phyloP scores from a whole-genome alignment of 2,888 invertebrate genomes.

The Aromia moschata region DNA sequence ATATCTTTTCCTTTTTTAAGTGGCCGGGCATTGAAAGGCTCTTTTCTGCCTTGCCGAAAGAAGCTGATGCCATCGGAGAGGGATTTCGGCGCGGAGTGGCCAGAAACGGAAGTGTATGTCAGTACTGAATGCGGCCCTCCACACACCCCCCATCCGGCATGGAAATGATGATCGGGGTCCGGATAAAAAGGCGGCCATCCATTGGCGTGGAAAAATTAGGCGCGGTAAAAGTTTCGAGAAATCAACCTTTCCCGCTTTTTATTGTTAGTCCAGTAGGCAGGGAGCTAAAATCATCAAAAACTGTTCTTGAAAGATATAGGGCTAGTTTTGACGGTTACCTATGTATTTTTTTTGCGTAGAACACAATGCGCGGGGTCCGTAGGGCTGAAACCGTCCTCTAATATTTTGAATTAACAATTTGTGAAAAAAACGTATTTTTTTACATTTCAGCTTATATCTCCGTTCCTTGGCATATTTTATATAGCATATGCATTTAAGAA shows the following conservation, averaged over 20 bases:
- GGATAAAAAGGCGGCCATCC: conserved; percentile 32
- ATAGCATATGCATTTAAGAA: too few relatives aligned
- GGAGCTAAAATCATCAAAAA: too few relatives aligned
- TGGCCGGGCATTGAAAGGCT: conserved; percentile 22
- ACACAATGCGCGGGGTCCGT: too few relatives aligned
- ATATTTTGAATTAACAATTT: too few relatives aligned
- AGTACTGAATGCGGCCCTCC: conserved; percentile 23
- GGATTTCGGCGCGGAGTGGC: conserved; percentile 19
- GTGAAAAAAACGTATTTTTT: too few relatives aligned
- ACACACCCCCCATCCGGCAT: conserved; percentile 27
- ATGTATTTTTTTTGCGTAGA: too few relatives aligned
- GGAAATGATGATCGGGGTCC: conserved; percentile 36
- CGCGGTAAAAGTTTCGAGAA: background rate
- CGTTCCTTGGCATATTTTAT: too few relatives aligned
- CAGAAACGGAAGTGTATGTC: conserved; percentile 18
- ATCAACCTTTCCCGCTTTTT: background rate
- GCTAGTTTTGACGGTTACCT: too few relatives aligned
- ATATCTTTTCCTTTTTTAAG: conserved; percentile 32
- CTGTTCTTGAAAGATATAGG: too few relatives aligned
- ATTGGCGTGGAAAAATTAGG: conserved; percentile 33
- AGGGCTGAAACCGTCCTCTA: too few relatives aligned
- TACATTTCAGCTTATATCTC: too few relatives aligned
- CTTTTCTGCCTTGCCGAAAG: conserved; percentile 22
- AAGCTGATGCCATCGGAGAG: conserved; percentile 30
- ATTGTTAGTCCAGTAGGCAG: too few relatives aligned